Evolutionary conservation across 2,888 invertebrate genomes (phyloP), one percentile per base, ranked within the genome.

Genomic region (Ichneumoninae sp.): DNA sequence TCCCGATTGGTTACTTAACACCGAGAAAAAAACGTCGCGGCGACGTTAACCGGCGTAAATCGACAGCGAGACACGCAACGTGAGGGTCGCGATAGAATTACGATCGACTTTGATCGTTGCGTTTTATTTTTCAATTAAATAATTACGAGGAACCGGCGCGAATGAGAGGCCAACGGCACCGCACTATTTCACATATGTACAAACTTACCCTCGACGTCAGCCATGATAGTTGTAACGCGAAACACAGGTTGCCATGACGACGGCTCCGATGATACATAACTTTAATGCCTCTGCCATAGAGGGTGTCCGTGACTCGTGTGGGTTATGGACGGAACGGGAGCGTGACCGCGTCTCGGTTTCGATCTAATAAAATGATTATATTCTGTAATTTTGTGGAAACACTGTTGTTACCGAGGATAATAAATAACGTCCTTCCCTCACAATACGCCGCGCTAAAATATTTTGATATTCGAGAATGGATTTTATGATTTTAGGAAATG

Each of bases 151-250:
- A 80, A 62, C 65, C 62, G 52, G 44, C 69, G 72, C 74, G 78
- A 79, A 26, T 66, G 68, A 50, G 50, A 19, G 75, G 75, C 66
- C 72, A 72, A 84, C 60, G n/a, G 70, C 62, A 81, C 74, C 19
- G 74, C 72, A 84, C 50, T 70, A 85, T 87, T 84, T 89, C 88
- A 89, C 89, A 82, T 82, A 86, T 89, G 87, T 80, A 88, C 69
- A 83, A 87, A 91, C 92, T 92, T 90, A 93, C 93, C 93, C 89
- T 91, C 91, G 70, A 82, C 87, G 88, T 91, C 91, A 86, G 92
- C 93, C 93, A 93, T 93, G 90, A 91, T 89, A 88, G 91, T 92
- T 90, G 90, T 90, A 88, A 86, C 74, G 83, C 81, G 82, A 87
- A 87, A 86, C 86, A 90, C 78, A 89, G 86, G 91, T 92, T 87